Evolutionary conservation across 2,888 invertebrate genomes (phyloP).

Genomic region (Torymus aiolomorphi): DNA sequence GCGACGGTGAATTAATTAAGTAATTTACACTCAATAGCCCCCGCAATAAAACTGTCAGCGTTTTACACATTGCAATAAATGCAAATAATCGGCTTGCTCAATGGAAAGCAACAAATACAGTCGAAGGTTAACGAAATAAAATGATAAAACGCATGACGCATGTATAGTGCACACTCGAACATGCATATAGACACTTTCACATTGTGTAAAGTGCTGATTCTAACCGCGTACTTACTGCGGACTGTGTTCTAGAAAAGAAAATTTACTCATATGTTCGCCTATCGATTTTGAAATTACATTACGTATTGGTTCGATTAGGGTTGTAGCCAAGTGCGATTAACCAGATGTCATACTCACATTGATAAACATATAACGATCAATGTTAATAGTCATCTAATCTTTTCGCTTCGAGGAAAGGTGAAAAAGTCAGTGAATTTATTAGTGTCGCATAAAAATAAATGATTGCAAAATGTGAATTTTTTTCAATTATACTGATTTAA

Average conservation of each 20-base stretch:
- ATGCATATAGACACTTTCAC: not conserved
- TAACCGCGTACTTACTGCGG: not conserved
- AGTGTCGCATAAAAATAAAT: no score
- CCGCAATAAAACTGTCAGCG: conserved; percentile 15
- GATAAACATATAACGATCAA: no score
- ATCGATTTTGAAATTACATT: conserved; percentile 3
- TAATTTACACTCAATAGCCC: conserved; percentile 27
- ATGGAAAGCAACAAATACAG: conserved; percentile 23
- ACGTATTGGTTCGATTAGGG: no score
- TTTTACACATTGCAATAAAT: conserved; percentile 20
- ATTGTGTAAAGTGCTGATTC: not conserved
- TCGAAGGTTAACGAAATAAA: conserved; percentile 16
- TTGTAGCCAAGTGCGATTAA: no score
- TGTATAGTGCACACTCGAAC: not conserved
- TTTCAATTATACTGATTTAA: no score
- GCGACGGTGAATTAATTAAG: conserved; percentile 42
- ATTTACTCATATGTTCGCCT: no score
- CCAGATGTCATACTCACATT: no score
- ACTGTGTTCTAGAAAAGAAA: not conserved
- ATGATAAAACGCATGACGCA: conserved; percentile 4
- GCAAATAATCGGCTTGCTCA: conserved; percentile 16
- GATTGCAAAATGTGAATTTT: no score
- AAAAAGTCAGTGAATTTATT: no score
- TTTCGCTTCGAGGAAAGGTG: no score
- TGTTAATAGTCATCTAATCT: no score